These are phyloP conservation scores for Hylaea fasciaria DNA, from an alignment of 2,888 invertebrate genomes.

Conservation along the genomic window DNA sequence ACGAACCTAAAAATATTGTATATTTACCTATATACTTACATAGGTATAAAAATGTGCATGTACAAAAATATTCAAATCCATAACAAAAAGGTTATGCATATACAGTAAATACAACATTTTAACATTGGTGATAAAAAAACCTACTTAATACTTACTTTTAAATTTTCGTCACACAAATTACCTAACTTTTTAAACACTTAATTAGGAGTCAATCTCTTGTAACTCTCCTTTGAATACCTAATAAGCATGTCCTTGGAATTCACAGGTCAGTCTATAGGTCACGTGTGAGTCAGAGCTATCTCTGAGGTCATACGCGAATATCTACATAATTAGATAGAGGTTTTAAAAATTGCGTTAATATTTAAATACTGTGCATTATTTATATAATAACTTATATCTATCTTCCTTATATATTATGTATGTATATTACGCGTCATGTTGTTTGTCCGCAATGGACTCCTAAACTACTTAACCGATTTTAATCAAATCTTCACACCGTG, in stretches of 20 bases:
- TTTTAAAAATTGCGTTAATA: conserved; percentile 4
- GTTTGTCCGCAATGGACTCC: too few relatives aligned
- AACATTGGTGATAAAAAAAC: too few relatives aligned
- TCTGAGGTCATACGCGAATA: conserved; percentile 31
- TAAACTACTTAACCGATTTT: too few relatives aligned
- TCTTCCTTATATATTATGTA: neutral
- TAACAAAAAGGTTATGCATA: too few relatives aligned
- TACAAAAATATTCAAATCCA: too few relatives aligned
- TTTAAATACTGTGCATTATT: neutral
- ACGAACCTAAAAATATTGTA: too few relatives aligned
- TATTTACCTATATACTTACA: too few relatives aligned
- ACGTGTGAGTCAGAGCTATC: conserved; percentile 31
- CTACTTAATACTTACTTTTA: neutral
- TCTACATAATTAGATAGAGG: conserved; percentile 23
- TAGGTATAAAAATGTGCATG: too few relatives aligned
- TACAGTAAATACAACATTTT: too few relatives aligned
- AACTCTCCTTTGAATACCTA: conserved; percentile 18
- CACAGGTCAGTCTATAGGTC: conserved; percentile 24
- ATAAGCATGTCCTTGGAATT: conserved; percentile 33
- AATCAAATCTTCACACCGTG: too few relatives aligned
- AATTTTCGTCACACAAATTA: too few relatives aligned
- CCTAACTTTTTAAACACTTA: conserved; percentile 1
- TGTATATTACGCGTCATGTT: too few relatives aligned
- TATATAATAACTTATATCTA: neutral
- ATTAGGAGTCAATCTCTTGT: conserved; percentile 12